These are phyloP conservation scores for Aegypius monachus DNA, from an alignment of 2,113 vertebrate species.

Conservation along the genomic window DNA sequence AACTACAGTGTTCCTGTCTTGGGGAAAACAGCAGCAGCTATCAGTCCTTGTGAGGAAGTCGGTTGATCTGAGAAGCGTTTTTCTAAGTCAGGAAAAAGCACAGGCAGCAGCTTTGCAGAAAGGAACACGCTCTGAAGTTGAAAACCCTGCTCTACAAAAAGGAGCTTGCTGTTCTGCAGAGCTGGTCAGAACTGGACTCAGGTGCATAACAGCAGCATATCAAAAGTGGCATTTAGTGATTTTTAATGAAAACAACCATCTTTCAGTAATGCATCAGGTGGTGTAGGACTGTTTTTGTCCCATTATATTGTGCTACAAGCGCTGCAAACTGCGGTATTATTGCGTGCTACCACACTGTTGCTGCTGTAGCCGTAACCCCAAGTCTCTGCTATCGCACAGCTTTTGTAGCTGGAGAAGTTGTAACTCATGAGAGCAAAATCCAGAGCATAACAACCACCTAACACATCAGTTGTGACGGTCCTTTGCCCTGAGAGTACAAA, in stretches of 20 bases:
- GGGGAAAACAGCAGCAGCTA: neutral
- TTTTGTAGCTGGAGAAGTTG: neutral
- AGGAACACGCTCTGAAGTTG: fast-evolving
- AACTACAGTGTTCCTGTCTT: neutral
- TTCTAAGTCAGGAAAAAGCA: neutral
- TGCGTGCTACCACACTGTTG: too few species aligned
- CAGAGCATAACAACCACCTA: neutral
- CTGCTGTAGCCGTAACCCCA: neutral
- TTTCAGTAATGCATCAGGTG: neutral
- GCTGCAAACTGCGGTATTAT: fast-evolving
- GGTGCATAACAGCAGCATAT: neutral
- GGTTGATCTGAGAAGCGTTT: neutral
- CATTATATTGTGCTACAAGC: fast-evolving
- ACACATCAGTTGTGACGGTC: neutral
- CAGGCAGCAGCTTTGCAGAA: neutral
- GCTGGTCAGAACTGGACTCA: fast-evolving
- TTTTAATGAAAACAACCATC: neutral
- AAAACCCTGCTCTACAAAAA: neutral
- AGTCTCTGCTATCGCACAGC: neutral
- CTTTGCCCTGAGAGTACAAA: neutral
- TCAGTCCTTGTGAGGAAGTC: fast-evolving
- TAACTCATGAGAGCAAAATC: neutral
- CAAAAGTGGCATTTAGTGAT: fast-evolving
- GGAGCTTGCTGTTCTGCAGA: neutral
- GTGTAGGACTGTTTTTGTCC: neutral